phyloP scores from a whole-genome alignment of 2,113 vertebrate genomes.

The Heterotilapia buettikoferi region DNA sequence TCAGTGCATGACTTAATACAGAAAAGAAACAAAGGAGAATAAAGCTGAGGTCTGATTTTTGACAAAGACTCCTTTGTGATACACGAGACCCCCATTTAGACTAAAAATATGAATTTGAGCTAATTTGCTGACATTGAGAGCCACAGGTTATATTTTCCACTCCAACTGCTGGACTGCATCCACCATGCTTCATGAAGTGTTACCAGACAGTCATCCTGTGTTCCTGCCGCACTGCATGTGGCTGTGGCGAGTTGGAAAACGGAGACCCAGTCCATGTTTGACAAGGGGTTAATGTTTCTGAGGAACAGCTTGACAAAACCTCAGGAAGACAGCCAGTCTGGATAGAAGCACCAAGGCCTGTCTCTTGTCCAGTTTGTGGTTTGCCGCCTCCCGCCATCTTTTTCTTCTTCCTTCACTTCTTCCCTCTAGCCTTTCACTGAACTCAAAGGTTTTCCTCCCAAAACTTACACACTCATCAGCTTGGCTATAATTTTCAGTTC shows the following conservation, averaged over 20 bases:
- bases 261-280: conserved; percentile 28
- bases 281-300: conserved; percentile 65
- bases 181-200: conserved; percentile 8
- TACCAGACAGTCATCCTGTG: conserved; percentile 20
- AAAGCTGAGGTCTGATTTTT: not conserved
- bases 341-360: conserved; percentile 44
- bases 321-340: conserved; percentile 68
- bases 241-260: conserved; percentile 27
- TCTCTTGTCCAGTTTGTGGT: conserved; percentile 56
- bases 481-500: conserved; percentile 30
- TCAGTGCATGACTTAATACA: not conserved
- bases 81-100: not conserved
- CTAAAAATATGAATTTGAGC: conserved; percentile 13
- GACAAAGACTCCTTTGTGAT: conserved; percentile 13
- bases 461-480: conserved; percentile 50
- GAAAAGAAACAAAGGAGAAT: not conserved
- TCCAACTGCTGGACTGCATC: conserved; percentile 25
- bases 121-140: conserved; percentile 31
- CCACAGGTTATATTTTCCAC: conserved; percentile 10
- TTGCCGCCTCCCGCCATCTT: not conserved
- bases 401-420: conserved; percentile 1
- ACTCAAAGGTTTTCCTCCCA: conserved; percentile 37
- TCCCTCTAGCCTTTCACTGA: conserved; percentile 42
- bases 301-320: conserved; percentile 48
- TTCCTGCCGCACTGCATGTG: conserved; percentile 31